phyloP scores from a whole-genome alignment of 2,888 invertebrate genomes.

The Drosophila peninsularis region DNA sequence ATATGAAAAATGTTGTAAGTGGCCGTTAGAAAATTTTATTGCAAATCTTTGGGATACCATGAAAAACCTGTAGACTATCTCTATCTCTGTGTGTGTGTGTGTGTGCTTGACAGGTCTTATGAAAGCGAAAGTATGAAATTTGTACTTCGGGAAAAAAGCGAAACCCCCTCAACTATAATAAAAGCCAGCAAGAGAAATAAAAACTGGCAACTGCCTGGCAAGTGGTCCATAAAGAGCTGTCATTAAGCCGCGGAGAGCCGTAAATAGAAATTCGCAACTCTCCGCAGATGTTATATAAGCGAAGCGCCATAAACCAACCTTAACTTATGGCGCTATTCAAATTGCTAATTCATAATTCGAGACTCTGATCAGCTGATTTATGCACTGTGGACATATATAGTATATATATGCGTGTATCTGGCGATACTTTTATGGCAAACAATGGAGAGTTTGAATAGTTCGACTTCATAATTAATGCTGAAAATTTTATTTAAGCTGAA shows the following conservation, averaged over 20 bases:
- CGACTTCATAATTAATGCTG: neutral
- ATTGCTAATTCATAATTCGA: constrained; percentile 45
- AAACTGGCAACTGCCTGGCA: constrained; percentile 24
- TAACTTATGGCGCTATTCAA: constrained; percentile 36
- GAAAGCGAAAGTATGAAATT: constrained; percentile 70
- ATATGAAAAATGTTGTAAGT: constrained; percentile 33
- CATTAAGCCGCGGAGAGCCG: constrained; percentile 44
- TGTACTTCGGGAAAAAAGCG: constrained; percentile 46
- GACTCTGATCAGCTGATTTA: neutral
- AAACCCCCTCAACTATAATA: constrained; percentile 29
- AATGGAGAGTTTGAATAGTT: neutral
- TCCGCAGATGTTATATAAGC: constrained; percentile 55
- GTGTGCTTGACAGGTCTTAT: constrained; percentile 8
- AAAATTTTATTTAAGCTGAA: neutral
- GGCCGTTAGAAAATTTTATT: constrained; percentile 30
- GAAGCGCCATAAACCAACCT: constrained; percentile 28
- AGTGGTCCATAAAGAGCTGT: constrained; percentile 64
- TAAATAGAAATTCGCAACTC: constrained; percentile 53
- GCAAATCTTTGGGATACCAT: constrained; percentile 38
- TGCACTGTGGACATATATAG: neutral
- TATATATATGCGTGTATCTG: neutral
- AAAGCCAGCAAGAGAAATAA: neutral
- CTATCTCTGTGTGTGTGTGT: neutral
- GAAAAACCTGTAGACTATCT: constrained; percentile 12
- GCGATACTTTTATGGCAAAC: constrained; percentile 1